Conservation (phyloP, 2,888 invertebrate genomes). For the Dinocampus coccinellae region DNA sequence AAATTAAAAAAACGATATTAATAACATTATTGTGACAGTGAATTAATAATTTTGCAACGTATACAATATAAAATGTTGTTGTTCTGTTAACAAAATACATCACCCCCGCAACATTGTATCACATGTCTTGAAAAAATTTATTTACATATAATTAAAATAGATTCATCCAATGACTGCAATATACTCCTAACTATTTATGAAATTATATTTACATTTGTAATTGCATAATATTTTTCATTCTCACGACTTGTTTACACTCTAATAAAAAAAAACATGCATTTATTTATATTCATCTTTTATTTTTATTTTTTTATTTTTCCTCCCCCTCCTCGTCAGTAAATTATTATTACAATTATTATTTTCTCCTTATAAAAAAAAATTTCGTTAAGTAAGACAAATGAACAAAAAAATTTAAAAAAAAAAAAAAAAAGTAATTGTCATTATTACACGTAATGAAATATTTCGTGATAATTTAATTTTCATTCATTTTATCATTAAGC, state of each 20-base stretch:
- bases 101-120: too few species aligned
- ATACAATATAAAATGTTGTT: neutral
- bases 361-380: too few species aligned
- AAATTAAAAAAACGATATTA: neutral
- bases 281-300: too few species aligned
- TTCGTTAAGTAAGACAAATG: too few species aligned
- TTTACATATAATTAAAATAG: neutral
- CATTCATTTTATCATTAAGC: neutral
- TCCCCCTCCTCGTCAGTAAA: too few species aligned
- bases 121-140: neutral
- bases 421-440: too few species aligned
- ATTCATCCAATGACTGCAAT: neutral
- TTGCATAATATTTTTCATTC: neutral
- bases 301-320: too few species aligned
- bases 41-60: neutral
- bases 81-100: too few species aligned
- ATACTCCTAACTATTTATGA: neutral
- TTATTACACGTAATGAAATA: neutral
- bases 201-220: neutral
- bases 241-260: neutral
- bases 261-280: too few species aligned
- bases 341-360: too few species aligned
- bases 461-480: neutral
- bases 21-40: neutral
- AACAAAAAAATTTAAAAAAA: too few species aligned